phyloP scores from a whole-genome alignment of 2,113 vertebrate species.

The Petroica traversi region DNA sequence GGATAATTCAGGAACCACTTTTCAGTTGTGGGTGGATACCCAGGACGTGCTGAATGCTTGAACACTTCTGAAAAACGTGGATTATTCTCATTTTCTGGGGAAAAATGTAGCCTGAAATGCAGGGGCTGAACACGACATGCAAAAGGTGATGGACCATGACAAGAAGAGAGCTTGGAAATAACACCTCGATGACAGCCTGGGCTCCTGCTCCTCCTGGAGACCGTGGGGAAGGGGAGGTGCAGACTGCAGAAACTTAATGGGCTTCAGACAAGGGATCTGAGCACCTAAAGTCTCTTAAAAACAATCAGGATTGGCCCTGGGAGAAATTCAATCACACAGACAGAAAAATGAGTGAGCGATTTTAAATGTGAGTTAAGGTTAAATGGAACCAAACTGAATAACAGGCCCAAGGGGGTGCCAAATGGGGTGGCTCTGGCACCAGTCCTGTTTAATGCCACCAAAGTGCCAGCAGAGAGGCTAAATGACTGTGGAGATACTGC shows the following conservation, averaged over 20 bases:
- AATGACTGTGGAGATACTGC: not conserved
- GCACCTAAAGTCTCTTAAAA: not conserved
- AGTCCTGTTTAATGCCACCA: not conserved
- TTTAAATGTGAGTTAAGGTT: not conserved
- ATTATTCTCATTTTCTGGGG: not conserved
- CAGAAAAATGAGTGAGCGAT: not conserved
- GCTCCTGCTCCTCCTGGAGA: not conserved
- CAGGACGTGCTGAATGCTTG: not conserved
- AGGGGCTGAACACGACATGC: not conserved
- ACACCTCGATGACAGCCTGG: not conserved
- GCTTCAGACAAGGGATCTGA: not conserved
- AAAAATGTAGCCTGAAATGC: not conserved
- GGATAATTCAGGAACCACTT: not conserved
- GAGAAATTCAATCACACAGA: not conserved
- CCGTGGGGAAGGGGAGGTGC: not conserved
- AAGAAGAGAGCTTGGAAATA: not conserved
- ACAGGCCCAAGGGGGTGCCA: not conserved
- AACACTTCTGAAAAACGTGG: not conserved
- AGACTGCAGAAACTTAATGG: not conserved
- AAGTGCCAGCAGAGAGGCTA: not conserved
- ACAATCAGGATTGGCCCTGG: not conserved
- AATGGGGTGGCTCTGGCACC: not conserved
- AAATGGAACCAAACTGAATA: not conserved
- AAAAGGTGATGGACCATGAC: not conserved
- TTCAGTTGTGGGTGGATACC: not conserved